Evolutionary conservation across 2,113 vertebrate species (phyloP).

Genomic region (Malurus alboscapulatus): DNA sequence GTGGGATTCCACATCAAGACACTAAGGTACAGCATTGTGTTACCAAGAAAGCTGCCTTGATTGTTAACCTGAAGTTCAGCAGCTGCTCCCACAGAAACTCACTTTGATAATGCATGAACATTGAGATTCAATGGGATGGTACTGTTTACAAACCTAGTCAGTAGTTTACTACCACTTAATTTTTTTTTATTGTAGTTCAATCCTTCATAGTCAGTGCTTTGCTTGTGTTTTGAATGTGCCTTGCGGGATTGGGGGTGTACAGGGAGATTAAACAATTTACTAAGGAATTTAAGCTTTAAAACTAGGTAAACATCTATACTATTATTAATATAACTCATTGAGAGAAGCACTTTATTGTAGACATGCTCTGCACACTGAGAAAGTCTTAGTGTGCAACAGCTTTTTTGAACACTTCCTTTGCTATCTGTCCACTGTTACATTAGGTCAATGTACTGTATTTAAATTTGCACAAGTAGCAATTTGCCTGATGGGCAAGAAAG

Average conservation of each 20-base stretch:
- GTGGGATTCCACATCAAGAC: neutral
- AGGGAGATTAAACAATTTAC: neutral
- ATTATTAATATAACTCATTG: neutral
- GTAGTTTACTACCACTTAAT: neutral
- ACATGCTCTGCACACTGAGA: neutral
- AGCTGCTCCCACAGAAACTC: neutral
- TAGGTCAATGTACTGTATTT: neutral
- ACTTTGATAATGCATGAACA: neutral
- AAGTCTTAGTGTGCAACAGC: neutral
- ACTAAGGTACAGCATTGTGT: neutral
- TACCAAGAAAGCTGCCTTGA: neutral
- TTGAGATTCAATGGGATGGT: neutral
- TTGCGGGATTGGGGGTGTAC: neutral
- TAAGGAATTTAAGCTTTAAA: constrained; percentile 29
- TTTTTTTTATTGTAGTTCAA: neutral
- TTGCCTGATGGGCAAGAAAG: constrained; percentile 8
- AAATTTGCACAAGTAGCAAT: constrained; percentile 31
- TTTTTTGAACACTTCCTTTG: neutral
- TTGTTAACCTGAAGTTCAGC: neutral
- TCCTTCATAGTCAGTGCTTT: neutral
- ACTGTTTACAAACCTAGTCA: neutral
- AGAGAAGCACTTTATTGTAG: constrained; percentile 53
- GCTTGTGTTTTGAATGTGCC: constrained; percentile 49
- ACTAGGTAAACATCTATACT: neutral
- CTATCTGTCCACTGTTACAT: neutral